phyloP scores from a whole-genome alignment of 2,888 invertebrate species.

The Acholoe squamosa region DNA sequence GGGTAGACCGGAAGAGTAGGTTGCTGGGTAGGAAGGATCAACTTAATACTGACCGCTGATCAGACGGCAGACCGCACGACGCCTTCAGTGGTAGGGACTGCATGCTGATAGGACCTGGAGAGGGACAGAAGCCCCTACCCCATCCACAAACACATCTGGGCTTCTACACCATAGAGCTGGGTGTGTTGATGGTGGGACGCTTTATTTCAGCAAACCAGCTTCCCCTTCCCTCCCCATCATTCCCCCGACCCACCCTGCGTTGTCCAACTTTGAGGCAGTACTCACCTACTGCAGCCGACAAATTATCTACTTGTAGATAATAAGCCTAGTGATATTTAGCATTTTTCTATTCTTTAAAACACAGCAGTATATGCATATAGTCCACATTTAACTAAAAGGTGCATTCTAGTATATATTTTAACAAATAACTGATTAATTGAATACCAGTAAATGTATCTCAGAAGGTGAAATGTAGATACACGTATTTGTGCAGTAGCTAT shows the following conservation, averaged over 20 bases:
- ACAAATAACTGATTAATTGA: too few species aligned
- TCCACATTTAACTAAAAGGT: too few species aligned
- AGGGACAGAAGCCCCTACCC: background rate
- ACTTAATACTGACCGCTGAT: conserved; percentile 22
- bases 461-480: too few species aligned
- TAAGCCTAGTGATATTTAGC: too few species aligned
- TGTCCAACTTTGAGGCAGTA: background rate
- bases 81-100: background rate
- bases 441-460: too few species aligned
- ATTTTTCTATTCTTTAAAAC: too few species aligned
- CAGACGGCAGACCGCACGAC: background rate
- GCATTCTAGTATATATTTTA: too few species aligned
- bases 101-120: background rate
- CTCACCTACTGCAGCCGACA: too few species aligned
- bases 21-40: background rate
- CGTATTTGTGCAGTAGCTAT: too few species aligned
- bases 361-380: too few species aligned
- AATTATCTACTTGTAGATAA: too few species aligned
- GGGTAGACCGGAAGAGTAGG: background rate
- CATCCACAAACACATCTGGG: background rate
- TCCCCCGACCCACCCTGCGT: background rate
- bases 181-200: background rate
- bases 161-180: background rate
- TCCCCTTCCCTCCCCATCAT: background rate
- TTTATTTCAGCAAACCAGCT: background rate